Base-by-base conservation (phyloP, 2,113 vertebrate species). In the Lagenorhynchus albirostris region DNA sequence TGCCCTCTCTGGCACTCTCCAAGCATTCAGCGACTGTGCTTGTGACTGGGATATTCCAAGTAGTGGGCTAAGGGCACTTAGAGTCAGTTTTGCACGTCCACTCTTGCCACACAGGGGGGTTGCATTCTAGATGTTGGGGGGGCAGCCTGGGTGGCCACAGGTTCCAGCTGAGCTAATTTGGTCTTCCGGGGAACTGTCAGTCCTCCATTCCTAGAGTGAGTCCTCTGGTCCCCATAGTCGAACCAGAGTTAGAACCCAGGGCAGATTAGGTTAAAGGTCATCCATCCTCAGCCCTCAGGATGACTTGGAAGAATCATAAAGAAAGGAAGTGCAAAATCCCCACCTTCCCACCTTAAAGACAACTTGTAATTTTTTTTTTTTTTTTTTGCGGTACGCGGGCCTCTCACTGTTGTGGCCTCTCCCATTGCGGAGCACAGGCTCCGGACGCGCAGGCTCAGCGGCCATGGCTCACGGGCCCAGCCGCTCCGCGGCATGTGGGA, bases 81-180 rank as follows among this genome's bases (percentile, higher is more conserved):
- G 38, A 17, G 23, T 41, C 36, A 81, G 33, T 65, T 8, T 47
- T 47, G 8, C 44, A 29, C n/a, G n/a, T 21, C 3, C 65, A 33
- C 9, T 62, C 79, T 53, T 5, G 5, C 7, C 70, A 71, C 63
- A 67, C 1, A 0, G 0, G 0, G 36, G 2, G 21, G 13, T 25
- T 25, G 9, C 3, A 11, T 65, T 65, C 26, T 41, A 71, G 33
- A 33, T n/a, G 62, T 6, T 5, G 44, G 29, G 58, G 58, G 67
- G 5, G 50, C 29, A 65, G 33, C 4, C 33, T 18, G 36, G 0
- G 2, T 18, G 50, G 11, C 29, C 44, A 36, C n/a, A 60, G 71
- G 21, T 33, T 77, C 15, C 21, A 15, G 29, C 6, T 1, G 17
- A 26, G 31, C 41, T 21, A 26, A 21, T 91, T 82, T 71, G 73